Percentiles rank a stretch among this genome's conserved stretches.
These are phyloP conservation scores for Crematogaster levior DNA, from an alignment of 2,888 invertebrate genomes.

Conservation along the genomic window DNA sequence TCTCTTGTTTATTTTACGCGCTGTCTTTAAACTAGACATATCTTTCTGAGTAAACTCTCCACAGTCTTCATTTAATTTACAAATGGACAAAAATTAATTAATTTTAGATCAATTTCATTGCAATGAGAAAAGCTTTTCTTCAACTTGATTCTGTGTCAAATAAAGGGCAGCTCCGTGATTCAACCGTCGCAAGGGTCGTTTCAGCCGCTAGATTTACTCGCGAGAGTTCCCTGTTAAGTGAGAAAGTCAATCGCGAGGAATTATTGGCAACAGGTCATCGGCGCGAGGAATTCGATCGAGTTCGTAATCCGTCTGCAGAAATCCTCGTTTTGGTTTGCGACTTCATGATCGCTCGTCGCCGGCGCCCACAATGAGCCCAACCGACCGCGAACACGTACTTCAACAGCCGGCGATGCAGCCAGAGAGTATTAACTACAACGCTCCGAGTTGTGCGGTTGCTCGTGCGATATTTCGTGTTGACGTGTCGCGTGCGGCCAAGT, in stretches of 20 bases:
- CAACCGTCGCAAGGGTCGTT: neutral
- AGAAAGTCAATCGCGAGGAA: constrained; percentile 56
- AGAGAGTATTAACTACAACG: constrained; percentile 16
- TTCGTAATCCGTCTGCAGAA: constrained; percentile 36
- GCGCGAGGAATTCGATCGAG: constrained; percentile 38
- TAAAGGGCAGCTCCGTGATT: neutral
- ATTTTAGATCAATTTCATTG: neutral
- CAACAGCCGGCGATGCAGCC: neutral
- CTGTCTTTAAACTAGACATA: neutral
- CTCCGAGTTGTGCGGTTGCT: neutral
- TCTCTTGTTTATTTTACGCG: neutral
- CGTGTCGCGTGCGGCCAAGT: constrained; percentile 36
- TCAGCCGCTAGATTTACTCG: neutral
- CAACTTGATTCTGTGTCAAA: neutral
- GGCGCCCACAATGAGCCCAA: constrained; percentile 28
- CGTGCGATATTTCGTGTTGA: constrained; percentile 30
- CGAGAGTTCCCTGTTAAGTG: constrained; percentile 23
- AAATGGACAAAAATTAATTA: neutral
- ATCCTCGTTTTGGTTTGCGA: constrained; percentile 13
- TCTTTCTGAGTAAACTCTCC: neutral
- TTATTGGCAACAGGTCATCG: constrained; percentile 70
- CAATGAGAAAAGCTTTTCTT: neutral
- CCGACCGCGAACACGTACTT: constrained; percentile 42
- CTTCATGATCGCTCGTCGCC: constrained; percentile 34
- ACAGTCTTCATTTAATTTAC: neutral